phyloP scores from a whole-genome alignment of 92 coral and sea anemone species.

The Zoanthus gigantus region DNA sequence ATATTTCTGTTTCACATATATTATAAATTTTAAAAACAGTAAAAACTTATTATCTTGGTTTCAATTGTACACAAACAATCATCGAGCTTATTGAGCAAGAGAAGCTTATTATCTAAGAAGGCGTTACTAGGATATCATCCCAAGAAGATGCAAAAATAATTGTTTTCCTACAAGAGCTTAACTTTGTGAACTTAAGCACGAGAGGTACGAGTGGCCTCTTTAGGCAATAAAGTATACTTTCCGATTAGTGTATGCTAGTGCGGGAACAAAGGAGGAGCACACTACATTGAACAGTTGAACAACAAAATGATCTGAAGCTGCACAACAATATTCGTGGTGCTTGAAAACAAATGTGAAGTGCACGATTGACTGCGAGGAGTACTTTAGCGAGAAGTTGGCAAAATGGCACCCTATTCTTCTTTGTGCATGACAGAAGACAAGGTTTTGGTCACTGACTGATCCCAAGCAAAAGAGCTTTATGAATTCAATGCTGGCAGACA shows the following conservation, averaged over 20 bases:
- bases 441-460: conserved; percentile 65
- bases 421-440: conserved; percentile 42
- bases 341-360: conserved; percentile 43
- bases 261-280: conserved; percentile 60
- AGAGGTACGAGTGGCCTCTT: conserved; percentile 57
- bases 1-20: too few species aligned
- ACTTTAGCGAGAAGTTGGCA: conserved; percentile 43
- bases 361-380: conserved; percentile 49
- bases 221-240: conserved; percentile 46
- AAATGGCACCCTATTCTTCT: conserved; percentile 69
- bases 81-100: background rate
- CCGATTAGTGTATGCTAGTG: conserved; percentile 57
- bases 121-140: background rate
- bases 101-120: background rate
- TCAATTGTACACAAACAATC: too few species aligned
- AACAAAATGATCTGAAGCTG: conserved; percentile 26
- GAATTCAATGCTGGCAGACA: conserved; percentile 64
- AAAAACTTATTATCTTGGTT: too few species aligned
- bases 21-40: too few species aligned
- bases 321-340: conserved; percentile 50
- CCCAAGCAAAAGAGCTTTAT: conserved; percentile 73
- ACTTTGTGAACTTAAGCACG: conserved; percentile 47
- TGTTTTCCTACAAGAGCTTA: background rate
- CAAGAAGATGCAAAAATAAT: background rate
- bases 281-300: conserved; percentile 44